Evolutionary conservation across 2,113 vertebrate species (phyloP).

Genomic region (Delphinus delphis): DNA sequence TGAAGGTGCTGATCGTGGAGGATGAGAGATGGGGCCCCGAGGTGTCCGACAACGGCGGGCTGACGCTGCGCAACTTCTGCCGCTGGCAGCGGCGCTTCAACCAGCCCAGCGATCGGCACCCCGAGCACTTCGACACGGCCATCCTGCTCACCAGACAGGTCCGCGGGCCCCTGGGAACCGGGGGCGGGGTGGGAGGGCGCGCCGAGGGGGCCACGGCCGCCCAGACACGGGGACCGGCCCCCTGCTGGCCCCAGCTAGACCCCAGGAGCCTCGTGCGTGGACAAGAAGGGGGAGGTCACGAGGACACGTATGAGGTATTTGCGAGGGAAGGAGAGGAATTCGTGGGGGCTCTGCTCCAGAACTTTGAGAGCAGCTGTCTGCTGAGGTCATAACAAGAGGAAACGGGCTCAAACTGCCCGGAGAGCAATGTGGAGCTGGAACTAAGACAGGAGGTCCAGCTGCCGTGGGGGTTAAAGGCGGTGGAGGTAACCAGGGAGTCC

Average conservation of each 20-base stretch:
- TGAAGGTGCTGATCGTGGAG: slow-evolving; percentile 93
- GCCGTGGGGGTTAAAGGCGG: neutral
- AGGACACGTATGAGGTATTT: slow-evolving; percentile 65
- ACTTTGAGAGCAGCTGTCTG: slow-evolving; percentile 60
- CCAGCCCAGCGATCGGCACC: slow-evolving; percentile 90
- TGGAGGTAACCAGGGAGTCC: neutral
- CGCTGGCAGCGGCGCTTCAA: slow-evolving; percentile 95
- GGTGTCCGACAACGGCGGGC: slow-evolving; percentile 91
- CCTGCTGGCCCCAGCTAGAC: slow-evolving; percentile 58
- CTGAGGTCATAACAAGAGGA: slow-evolving; percentile 55
- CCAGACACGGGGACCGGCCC: slow-evolving; percentile 14
- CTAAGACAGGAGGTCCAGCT: neutral
- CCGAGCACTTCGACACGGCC: slow-evolving; percentile 95
- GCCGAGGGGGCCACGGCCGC: neutral
- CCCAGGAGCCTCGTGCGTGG: neutral
- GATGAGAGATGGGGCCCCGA: slow-evolving; percentile 87
- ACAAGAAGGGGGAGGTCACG: slow-evolving; percentile 14
- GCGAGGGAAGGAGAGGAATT: slow-evolving; percentile 58
- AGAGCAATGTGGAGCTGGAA: neutral
- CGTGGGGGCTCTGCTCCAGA: slow-evolving; percentile 43
- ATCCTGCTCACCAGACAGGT: slow-evolving; percentile 97
- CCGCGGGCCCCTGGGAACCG: neutral
- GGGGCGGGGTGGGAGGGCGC: neutral
- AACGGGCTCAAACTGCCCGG: neutral
- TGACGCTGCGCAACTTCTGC: slow-evolving; percentile 95